Conservation (phyloP, 2,797 vertebrate species). For the Sebastiscus albofasciatus region DNA sequence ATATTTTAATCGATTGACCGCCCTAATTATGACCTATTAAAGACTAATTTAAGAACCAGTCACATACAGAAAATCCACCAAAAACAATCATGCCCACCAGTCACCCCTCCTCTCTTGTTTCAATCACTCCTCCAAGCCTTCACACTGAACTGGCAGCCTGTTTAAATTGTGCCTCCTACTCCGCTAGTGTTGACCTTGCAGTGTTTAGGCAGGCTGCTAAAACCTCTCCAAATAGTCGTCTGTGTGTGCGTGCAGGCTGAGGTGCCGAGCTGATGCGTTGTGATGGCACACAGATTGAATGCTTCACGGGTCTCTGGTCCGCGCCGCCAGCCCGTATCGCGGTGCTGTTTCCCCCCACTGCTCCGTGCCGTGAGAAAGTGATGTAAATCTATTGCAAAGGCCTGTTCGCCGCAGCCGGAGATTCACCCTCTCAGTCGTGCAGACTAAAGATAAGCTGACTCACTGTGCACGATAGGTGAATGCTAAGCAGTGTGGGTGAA, state of each 20-base stretch:
- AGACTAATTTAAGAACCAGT: background rate
- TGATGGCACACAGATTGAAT: conserved; percentile 64
- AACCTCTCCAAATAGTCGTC: conserved; percentile 49
- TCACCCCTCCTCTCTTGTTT: background rate
- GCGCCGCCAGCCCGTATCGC: conserved; percentile 39
- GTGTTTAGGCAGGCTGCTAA: conserved; percentile 56
- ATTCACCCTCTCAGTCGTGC: conserved; percentile 58
- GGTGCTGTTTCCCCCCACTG: conserved; percentile 19
- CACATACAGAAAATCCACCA: background rate
- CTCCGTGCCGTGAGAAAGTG: conserved; percentile 44
- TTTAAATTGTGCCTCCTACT: conserved; percentile 52
- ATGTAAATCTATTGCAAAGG: conserved; percentile 71
- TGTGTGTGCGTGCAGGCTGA: conserved; percentile 13
- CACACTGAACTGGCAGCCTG: conserved; percentile 14
- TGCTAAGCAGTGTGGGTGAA: conserved; percentile 63
- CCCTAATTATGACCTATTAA: background rate
- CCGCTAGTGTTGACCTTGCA: conserved; percentile 60
- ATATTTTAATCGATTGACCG: rapidly evolving
- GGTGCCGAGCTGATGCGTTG: conserved; percentile 47
- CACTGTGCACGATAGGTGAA: conserved; percentile 65
- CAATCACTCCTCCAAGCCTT: conserved; percentile 25
- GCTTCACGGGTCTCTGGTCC: conserved; percentile 45
- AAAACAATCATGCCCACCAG: background rate
- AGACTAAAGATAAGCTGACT: conserved; percentile 72
- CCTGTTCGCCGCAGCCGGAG: conserved; percentile 51